phyloP scores from a whole-genome alignment of 2,113 vertebrate species.

The Cisticola juncidis region DNA sequence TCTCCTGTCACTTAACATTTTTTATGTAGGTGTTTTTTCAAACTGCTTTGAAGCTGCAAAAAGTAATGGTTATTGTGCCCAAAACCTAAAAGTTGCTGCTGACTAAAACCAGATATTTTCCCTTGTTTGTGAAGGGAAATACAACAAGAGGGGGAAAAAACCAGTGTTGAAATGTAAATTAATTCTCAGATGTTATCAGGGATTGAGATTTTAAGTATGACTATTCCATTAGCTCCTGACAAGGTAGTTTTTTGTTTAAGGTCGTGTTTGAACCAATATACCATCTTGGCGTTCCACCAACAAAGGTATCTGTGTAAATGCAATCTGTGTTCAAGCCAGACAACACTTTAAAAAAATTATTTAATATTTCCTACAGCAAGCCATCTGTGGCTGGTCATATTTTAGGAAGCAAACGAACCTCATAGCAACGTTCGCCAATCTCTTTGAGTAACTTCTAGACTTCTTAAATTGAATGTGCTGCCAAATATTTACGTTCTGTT shows the following conservation, averaged over 20 bases:
- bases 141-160: not conserved
- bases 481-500: conserved; percentile 67
- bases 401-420: conserved; percentile 52
- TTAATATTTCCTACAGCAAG: conserved; percentile 59
- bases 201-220: conserved; percentile 24
- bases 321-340: conserved; percentile 50
- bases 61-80: not conserved
- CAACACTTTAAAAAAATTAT: conserved; percentile 37
- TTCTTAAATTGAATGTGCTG: conserved; percentile 37
- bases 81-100: not conserved
- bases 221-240: conserved; percentile 33
- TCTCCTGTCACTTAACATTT: not conserved
- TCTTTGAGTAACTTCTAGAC: conserved; percentile 50
- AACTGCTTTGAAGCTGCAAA: not conserved
- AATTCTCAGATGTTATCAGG: conserved; percentile 10
- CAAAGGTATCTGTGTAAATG: conserved; percentile 50
- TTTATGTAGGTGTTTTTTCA: not conserved
- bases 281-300: conserved; percentile 16
- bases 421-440: not conserved
- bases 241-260: conserved; percentile 44
- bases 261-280: not conserved
- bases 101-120: not conserved
- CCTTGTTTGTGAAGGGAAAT: not conserved
- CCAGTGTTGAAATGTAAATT: conserved; percentile 21
- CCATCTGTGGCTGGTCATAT: conserved; percentile 69